phyloP scores from a whole-genome alignment of 1,140 invertebrate species.

The Lordiphosa clarofinis region DNA sequence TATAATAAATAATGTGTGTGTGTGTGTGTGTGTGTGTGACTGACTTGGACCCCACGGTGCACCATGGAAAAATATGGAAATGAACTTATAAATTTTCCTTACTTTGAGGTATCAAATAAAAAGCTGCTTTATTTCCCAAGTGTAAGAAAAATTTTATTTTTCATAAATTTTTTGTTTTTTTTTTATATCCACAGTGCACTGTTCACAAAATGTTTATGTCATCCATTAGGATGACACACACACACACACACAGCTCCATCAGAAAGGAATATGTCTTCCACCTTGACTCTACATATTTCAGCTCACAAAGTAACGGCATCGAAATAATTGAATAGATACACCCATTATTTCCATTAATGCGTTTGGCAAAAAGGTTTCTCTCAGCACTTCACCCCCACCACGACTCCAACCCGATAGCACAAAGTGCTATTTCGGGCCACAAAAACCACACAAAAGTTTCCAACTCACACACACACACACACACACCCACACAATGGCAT shows the following conservation, averaged over 20 bases:
- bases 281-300: neutral
- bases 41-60: too few relatives aligned
- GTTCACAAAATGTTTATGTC: conserved; percentile 36
- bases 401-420: conserved; percentile 9
- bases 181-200: neutral
- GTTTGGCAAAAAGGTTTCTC: conserved; percentile 26
- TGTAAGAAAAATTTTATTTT: too few relatives aligned
- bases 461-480: conserved; percentile 1
- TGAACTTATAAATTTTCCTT: too few relatives aligned
- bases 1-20: conserved; percentile 68
- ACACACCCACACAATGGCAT: conserved; percentile 1
- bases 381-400: neutral
- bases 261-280: neutral
- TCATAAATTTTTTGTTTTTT: too few relatives aligned
- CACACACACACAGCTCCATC: too few relatives aligned
- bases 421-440: conserved; percentile 62
- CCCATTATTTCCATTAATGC: conserved; percentile 67
- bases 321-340: conserved; percentile 71
- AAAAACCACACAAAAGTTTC: conserved; percentile 59
- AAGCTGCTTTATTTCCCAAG: too few relatives aligned
- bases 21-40: neutral
- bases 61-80: too few relatives aligned
- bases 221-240: conserved; percentile 51
- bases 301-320: conserved; percentile 22
- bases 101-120: too few relatives aligned